Percentiles rank a stretch among this genome's conserved stretches.
These are phyloP conservation scores for Syrrhaptes paradoxus DNA, from an alignment of 2,113 vertebrate genomes.

Conservation along the genomic window DNA sequence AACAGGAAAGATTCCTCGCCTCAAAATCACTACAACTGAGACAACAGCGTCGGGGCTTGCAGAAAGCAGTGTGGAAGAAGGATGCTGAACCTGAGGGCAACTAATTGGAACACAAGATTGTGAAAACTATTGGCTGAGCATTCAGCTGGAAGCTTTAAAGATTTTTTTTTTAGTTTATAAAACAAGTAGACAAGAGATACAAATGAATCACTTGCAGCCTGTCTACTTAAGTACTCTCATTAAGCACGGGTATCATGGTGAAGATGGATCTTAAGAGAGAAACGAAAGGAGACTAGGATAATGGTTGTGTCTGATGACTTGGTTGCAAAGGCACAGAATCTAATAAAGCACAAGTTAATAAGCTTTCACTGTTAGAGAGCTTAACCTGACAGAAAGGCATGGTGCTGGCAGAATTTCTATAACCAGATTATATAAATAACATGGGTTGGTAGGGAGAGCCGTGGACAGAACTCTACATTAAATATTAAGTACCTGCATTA, in stretches of 20 bases:
- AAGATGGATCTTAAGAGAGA: conserved; percentile 17
- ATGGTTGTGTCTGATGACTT: conserved; percentile 44
- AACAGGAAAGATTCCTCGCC: not conserved
- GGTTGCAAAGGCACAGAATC: conserved; percentile 20
- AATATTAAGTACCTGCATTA: not conserved
- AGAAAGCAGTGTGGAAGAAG: not conserved
- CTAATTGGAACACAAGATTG: not conserved
- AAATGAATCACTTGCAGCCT: conserved; percentile 17
- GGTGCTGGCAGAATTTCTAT: conserved; percentile 5
- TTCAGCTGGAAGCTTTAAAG: not conserved
- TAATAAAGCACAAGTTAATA: conserved; percentile 54
- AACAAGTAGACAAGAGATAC: not conserved
- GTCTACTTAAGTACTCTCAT: conserved; percentile 42
- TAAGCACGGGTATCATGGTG: not conserved
- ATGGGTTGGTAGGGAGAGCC: not conserved
- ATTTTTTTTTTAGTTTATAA: not conserved
- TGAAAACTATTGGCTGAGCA: not conserved
- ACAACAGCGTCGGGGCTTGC: not conserved
- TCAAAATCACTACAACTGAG: not conserved
- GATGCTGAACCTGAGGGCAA: conserved; percentile 1
- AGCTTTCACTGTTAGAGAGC: conserved; percentile 5
- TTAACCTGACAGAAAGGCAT: conserved; percentile 22
- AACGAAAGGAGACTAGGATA: not conserved
- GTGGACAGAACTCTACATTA: not conserved
- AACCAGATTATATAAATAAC: conserved; percentile 11